phyloP scores from a whole-genome alignment of 2,113 vertebrate genomes.

The Benitochromis conjunctus region DNA sequence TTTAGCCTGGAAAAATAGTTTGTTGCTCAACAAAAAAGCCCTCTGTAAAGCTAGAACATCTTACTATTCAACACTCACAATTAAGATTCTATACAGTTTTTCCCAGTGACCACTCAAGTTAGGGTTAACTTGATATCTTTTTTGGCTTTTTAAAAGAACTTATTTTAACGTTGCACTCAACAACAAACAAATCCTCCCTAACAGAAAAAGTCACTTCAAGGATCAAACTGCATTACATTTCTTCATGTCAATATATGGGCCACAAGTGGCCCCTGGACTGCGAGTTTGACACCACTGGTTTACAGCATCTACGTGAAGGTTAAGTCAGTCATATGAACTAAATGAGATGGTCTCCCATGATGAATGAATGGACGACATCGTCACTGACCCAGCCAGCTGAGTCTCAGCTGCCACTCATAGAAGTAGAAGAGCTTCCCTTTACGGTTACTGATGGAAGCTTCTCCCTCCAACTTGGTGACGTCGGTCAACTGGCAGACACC shows the following conservation, averaged over 20 bases:
- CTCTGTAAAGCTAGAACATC: background rate
- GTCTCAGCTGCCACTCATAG: slow-evolving; percentile 87
- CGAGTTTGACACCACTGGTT: background rate
- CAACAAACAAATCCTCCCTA: no score
- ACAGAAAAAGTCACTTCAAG: no score
- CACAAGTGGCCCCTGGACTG: no score
- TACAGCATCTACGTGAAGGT: background rate
- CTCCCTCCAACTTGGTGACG: slow-evolving; percentile 84
- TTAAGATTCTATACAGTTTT: background rate
- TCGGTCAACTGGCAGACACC: slow-evolving; percentile 87
- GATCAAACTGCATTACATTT: no score
- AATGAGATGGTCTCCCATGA: background rate
- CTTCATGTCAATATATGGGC: no score
- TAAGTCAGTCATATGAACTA: background rate
- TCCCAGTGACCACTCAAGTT: background rate
- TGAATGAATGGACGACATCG: background rate
- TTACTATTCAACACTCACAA: background rate
- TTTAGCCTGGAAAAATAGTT: background rate
- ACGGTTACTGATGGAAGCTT: slow-evolving; percentile 93
- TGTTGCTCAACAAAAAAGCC: background rate
- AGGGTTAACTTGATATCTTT: no score
- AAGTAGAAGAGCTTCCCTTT: slow-evolving; percentile 95
- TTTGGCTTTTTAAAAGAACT: no score
- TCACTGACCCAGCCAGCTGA: slow-evolving; percentile 84
- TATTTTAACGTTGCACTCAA: no score